Conservation (phyloP, 2,113 vertebrate species). For the Centropus unirufus region DNA sequence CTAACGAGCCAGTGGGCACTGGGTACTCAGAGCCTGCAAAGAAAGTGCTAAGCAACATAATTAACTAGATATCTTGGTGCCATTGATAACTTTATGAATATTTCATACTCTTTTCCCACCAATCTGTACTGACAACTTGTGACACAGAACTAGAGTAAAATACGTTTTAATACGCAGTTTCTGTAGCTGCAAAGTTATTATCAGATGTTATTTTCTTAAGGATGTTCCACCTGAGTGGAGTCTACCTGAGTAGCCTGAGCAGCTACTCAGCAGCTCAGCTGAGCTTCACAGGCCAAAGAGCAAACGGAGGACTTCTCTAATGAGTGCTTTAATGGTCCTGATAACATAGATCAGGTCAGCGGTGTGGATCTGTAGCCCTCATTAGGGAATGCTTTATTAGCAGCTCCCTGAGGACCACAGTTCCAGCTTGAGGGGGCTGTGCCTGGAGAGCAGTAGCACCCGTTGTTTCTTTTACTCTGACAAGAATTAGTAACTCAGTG, state of each 20-base stretch:
- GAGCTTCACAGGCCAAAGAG: slow-evolving; percentile 29
- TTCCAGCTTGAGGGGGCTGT: accelerated
- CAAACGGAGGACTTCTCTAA: background rate
- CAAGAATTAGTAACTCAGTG: background rate
- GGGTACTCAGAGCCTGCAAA: background rate
- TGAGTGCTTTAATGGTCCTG: slow-evolving; percentile 25
- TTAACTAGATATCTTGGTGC: slow-evolving; percentile 32
- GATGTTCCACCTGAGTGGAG: background rate
- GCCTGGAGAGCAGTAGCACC: background rate
- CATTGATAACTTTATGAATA: slow-evolving; percentile 60
- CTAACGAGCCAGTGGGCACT: background rate
- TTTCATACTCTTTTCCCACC: slow-evolving; percentile 46
- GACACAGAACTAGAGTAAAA: slow-evolving; percentile 19
- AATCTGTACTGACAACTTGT: slow-evolving; percentile 17
- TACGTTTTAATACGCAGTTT: background rate
- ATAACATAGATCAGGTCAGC: background rate
- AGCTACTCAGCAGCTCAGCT: background rate
- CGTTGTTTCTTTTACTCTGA: background rate
- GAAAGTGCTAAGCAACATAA: slow-evolving; percentile 57
- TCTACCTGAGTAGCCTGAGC: slow-evolving; percentile 11
- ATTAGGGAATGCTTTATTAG: slow-evolving; percentile 11
- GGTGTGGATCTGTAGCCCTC: background rate
- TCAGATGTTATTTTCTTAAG: slow-evolving; percentile 21
- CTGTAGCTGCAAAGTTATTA: slow-evolving; percentile 26
- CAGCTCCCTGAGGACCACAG: background rate